Conservation (phyloP, 2,888 invertebrate species). For the Pollenia labialis region DNA sequence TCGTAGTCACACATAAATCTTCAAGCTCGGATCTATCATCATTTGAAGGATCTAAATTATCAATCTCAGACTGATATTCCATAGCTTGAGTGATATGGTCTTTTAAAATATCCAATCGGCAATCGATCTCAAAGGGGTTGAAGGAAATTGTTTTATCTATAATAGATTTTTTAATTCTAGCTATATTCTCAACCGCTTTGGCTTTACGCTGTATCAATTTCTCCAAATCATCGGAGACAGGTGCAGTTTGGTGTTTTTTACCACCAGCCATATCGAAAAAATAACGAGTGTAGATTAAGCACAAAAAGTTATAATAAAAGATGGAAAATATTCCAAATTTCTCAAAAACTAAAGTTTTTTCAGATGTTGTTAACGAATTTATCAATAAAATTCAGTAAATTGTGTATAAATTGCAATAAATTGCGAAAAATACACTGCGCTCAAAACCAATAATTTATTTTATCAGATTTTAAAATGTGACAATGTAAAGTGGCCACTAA, state of each 20-base stretch:
- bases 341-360: no score
- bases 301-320: background rate
- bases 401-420: background rate
- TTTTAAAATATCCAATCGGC: background rate
- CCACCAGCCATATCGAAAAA: background rate
- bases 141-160: no score
- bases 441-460: background rate
- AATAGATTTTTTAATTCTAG: no score
- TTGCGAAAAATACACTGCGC: conserved; percentile 1
- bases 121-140: no score
- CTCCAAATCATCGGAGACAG: no score
- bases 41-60: conserved; percentile 19
- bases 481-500: background rate
- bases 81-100: background rate
- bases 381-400: no score
- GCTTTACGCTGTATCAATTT: no score
- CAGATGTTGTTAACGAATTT: no score
- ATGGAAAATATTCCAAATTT: background rate
- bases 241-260: background rate
- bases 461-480: background rate
- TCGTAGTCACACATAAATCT: conserved; percentile 30
- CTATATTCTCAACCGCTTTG: no score
- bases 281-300: background rate
- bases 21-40: conserved; percentile 18
- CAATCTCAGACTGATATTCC: conserved; percentile 25